phyloP scores from a whole-genome alignment of 2,797 vertebrate genomes.

The Chaetophractus vellerosus region DNA sequence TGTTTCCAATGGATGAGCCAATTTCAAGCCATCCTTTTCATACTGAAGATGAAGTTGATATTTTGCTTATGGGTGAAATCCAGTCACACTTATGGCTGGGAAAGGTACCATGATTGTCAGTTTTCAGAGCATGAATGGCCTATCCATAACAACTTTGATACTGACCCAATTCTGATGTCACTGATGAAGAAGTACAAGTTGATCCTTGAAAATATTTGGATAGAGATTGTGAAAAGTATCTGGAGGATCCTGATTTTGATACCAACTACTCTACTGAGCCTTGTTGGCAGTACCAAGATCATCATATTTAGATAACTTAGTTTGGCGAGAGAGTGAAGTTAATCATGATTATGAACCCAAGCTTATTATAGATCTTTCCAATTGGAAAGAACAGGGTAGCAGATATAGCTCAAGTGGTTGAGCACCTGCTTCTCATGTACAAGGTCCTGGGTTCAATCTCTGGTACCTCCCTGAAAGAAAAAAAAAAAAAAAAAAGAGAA shows the following conservation, averaged over 20 bases:
- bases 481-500: too few species aligned
- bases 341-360: constrained; percentile 99
- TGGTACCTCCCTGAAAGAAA: too few species aligned
- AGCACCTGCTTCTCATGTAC: too few species aligned
- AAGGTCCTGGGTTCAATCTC: too few species aligned
- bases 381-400: constrained; percentile 98
- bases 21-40: constrained; percentile 98
- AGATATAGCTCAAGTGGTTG: too few species aligned
- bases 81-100: constrained; percentile 98
- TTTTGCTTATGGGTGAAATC: constrained; percentile 98
- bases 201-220: constrained; percentile 97
- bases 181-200: constrained; percentile 95
- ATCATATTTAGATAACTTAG: constrained; percentile 97
- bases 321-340: constrained; percentile 98
- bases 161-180: constrained; percentile 90
- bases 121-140: constrained; percentile 98
- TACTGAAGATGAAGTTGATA: constrained; percentile 99
- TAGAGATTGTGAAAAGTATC: constrained; percentile 95
- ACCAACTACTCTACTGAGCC: constrained; percentile 92
- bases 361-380: constrained; percentile 99
- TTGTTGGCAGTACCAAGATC: constrained; percentile 94
- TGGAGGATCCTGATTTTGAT: constrained; percentile 96
- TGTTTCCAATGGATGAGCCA: constrained; percentile 97
- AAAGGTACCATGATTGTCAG: constrained; percentile 99
- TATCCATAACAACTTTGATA: constrained; percentile 96